Evolutionary conservation across 1,140 invertebrate genomes (phyloP).

Genomic region (Neodiprion pinetum): DNA sequence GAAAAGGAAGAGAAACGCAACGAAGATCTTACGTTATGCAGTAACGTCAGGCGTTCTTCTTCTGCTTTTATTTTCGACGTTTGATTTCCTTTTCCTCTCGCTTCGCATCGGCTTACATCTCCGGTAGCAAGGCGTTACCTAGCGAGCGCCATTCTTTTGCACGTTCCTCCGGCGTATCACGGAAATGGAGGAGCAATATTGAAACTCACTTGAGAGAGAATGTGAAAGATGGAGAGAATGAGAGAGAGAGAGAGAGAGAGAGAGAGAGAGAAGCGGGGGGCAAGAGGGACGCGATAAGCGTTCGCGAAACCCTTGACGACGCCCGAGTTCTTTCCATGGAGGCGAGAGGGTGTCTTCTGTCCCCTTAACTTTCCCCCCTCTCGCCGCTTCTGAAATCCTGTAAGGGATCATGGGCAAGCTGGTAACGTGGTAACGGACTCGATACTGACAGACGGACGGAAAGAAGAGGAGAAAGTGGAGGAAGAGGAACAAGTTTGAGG

Average conservation of each 20-base stretch:
- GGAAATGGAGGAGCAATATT: background rate
- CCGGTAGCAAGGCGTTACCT: background rate
- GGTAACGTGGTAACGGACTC: background rate
- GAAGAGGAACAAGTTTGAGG: background rate
- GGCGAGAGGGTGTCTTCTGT: background rate
- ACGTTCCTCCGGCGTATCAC: background rate
- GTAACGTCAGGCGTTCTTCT: slow-evolving; percentile 23
- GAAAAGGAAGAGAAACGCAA: slow-evolving; percentile 5
- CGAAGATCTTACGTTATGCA: slow-evolving; percentile 12
- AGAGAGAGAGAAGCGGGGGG: background rate
- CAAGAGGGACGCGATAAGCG: background rate
- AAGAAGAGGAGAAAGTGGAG: background rate
- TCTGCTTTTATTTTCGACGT: slow-evolving; percentile 27
- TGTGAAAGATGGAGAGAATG: background rate
- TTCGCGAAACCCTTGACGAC: background rate
- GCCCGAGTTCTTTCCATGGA: background rate
- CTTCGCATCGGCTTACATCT: background rate
- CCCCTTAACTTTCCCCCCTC: background rate
- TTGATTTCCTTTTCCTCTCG: slow-evolving; percentile 2
- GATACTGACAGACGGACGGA: background rate
- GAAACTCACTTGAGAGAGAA: background rate
- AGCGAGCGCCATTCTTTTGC: background rate
- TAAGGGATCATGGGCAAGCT: too few species aligned
- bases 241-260: too few species aligned
- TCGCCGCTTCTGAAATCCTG: background rate